phyloP scores from a whole-genome alignment of 2,888 invertebrate genomes.

The Onchidella celtica region DNA sequence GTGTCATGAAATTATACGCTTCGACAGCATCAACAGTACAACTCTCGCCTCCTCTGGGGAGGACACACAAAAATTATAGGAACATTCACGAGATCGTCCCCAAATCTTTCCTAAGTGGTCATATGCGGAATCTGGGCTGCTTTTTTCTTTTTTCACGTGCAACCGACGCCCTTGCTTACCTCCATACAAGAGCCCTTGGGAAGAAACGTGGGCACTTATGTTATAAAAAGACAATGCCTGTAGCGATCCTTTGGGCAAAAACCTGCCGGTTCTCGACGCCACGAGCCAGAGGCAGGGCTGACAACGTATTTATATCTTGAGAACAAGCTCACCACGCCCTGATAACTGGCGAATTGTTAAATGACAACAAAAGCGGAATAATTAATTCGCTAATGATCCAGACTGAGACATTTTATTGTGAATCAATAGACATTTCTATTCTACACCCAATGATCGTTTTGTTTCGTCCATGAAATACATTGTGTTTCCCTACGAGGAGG shows the following conservation, averaged over 20 bases:
- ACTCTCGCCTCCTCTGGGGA: not conserved
- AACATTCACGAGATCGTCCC: too few relatives aligned
- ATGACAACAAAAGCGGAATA: not conserved
- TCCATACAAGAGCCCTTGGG: not conserved
- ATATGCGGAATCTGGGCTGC: not conserved
- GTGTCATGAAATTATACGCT: not conserved
- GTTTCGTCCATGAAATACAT: not conserved
- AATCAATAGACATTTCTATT: not conserved
- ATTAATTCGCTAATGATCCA: constrained; percentile 10
- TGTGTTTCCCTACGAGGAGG: not conserved
- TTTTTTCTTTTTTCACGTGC: not conserved
- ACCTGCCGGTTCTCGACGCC: not conserved
- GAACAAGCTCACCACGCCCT: not conserved
- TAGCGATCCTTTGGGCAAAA: not conserved
- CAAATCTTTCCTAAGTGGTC: not conserved
- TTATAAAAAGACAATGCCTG: not conserved
- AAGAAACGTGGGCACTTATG: not conserved
- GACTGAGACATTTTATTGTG: not conserved
- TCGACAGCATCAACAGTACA: not conserved
- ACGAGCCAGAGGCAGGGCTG: not conserved
- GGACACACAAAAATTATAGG: too few relatives aligned
- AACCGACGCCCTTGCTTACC: not conserved
- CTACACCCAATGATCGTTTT: not conserved
- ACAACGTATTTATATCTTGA: not conserved
- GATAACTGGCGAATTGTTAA: not conserved